phyloP scores from a whole-genome alignment of 2,797 vertebrate genomes.

The Apogon talboti region DNA sequence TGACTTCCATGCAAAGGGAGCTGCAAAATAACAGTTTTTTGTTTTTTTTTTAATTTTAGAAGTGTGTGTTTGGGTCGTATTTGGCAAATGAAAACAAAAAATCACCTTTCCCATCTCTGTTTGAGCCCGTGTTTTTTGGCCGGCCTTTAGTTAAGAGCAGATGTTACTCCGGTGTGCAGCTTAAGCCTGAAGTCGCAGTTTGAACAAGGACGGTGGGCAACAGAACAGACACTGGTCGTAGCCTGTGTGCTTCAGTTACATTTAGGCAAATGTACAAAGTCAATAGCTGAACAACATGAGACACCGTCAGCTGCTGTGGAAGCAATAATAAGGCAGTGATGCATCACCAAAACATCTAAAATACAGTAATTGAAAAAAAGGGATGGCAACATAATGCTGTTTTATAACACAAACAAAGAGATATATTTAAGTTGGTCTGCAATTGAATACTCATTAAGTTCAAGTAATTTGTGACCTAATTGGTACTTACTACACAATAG shows the following conservation, averaged over 20 bases:
- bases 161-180: slow-evolving; percentile 28
- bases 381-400: slow-evolving; percentile 2
- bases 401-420: slow-evolving; percentile 51
- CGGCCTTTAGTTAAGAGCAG: slow-evolving; percentile 51
- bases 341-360: slow-evolving; percentile 11
- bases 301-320: slow-evolving; percentile 13
- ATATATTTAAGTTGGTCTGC: slow-evolving; percentile 58
- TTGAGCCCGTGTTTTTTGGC: slow-evolving; percentile 46
- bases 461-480: slow-evolving; percentile 77
- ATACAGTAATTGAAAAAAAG: slow-evolving; percentile 37
- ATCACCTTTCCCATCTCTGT: slow-evolving; percentile 29
- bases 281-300: slow-evolving; percentile 26
- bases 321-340: slow-evolving; percentile 8
- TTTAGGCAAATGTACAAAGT: slow-evolving; percentile 29
- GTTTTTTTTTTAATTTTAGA: not conserved
- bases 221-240: slow-evolving; percentile 19
- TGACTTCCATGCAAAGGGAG: not conserved
- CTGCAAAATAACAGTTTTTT: slow-evolving; percentile 6
- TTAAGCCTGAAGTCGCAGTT: slow-evolving; percentile 45
- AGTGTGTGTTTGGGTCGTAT: slow-evolving; percentile 5
- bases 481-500: slow-evolving; percentile 77
- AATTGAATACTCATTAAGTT: slow-evolving; percentile 75
- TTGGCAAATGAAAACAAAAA: slow-evolving; percentile 37
- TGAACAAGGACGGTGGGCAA: slow-evolving; percentile 37
- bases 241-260: slow-evolving; percentile 19